phyloP scores from a whole-genome alignment of 1,140 invertebrate genomes.

The Forficula auricularia region DNA sequence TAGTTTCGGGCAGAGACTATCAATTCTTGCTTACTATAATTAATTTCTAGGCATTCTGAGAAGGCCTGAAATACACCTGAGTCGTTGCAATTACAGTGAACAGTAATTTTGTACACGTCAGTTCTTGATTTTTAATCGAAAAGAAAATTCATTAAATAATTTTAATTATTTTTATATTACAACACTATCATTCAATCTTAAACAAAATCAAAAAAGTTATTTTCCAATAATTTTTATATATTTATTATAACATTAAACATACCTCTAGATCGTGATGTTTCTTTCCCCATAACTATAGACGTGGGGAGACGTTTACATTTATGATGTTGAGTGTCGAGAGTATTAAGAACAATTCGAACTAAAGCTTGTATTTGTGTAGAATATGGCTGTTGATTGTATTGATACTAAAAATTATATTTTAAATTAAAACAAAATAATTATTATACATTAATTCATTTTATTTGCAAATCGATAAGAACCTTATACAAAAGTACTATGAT shows the following conservation, averaged over 20 bases:
- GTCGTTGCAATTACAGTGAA: no score
- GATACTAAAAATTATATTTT: slow-evolving; percentile 46
- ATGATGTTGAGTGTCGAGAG: slow-evolving; percentile 78
- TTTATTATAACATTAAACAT: no score
- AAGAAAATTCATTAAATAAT: no score
- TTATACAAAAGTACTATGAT: slow-evolving; percentile 93
- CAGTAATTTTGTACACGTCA: no score
- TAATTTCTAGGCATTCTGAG: no score
- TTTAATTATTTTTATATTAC: no score
- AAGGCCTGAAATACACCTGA: no score
- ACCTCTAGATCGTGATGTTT: slow-evolving; percentile 53
- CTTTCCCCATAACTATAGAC: slow-evolving; percentile 48
- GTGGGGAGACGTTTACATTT: slow-evolving; percentile 63
- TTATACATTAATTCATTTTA: neutral
- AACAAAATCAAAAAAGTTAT: no score
- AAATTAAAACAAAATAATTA: neutral
- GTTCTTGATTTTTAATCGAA: no score
- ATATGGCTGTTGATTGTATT: slow-evolving; percentile 67
- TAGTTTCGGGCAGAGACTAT: no score
- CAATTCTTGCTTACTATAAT: no score
- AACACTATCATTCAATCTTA: no score
- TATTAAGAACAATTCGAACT: slow-evolving; percentile 84
- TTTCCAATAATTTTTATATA: neutral
- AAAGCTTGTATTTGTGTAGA: slow-evolving; percentile 62
- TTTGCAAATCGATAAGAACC: slow-evolving; percentile 30